phyloP scores from a whole-genome alignment of 2,888 invertebrate genomes.

The Muschampia plurimacula region DNA sequence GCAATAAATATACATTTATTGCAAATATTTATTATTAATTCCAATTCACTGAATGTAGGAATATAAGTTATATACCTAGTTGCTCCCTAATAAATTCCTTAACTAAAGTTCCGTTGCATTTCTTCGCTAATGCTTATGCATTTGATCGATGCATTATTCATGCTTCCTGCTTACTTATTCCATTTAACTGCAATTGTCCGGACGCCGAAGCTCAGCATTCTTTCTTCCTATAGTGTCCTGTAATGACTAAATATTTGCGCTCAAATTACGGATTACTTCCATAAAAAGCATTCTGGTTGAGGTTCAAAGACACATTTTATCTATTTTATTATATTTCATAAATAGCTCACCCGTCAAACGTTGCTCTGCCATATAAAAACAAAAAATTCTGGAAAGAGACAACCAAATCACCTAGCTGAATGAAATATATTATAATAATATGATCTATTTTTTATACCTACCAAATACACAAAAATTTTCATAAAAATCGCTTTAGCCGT shows the following conservation, averaged over 20 bases:
- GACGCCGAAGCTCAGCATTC: slow-evolving; percentile 38
- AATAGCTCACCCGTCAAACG: not conserved
- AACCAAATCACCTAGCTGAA: too few species aligned
- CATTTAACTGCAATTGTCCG: slow-evolving; percentile 41
- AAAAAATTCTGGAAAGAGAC: too few species aligned
- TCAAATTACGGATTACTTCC: slow-evolving; percentile 26
- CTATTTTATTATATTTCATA: not conserved
- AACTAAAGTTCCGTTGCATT: slow-evolving; percentile 36
- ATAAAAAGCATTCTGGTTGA: not conserved
- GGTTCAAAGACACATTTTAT: not conserved
- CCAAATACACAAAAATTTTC: too few species aligned
- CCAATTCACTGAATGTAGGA: not conserved
- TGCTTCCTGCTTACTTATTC: slow-evolving; percentile 41
- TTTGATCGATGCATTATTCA: slow-evolving; percentile 40
- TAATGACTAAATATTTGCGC: slow-evolving; percentile 40
- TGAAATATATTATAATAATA: too few species aligned
- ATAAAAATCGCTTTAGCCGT: too few species aligned
- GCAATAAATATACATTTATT: too few species aligned
- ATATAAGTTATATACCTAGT: not conserved
- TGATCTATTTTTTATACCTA: too few species aligned
- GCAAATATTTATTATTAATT: not conserved
- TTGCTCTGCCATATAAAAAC: too few species aligned
- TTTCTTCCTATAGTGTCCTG: slow-evolving; percentile 37
- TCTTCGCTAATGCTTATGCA: slow-evolving; percentile 39
- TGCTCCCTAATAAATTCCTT: slow-evolving; percentile 24